Evolutionary conservation across 2,113 vertebrate species (phyloP).

Genomic region (Apteryx owenii): DNA sequence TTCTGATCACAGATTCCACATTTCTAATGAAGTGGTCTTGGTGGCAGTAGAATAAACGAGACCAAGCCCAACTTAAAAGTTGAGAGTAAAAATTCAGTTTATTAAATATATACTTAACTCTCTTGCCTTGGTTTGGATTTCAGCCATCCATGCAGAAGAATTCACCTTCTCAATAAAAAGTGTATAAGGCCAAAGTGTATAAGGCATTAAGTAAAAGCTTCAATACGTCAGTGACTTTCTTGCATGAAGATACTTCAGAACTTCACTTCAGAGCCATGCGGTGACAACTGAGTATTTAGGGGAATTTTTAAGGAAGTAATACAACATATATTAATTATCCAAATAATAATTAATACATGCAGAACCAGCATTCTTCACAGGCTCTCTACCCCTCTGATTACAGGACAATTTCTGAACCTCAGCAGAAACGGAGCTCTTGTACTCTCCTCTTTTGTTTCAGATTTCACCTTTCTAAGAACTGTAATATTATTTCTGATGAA

Average conservation of each 20-base stretch:
- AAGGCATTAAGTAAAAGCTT: neutral
- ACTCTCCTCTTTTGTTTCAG: neutral
- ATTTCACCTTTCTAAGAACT: neutral
- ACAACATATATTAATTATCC: neutral
- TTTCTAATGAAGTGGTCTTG: neutral
- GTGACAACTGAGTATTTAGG: neutral
- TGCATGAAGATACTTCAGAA: neutral
- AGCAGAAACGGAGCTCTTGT: neutral
- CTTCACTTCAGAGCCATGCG: neutral
- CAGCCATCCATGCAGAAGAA: neutral
- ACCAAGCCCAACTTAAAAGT: neutral
- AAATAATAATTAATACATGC: neutral
- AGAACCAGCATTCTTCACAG: neutral
- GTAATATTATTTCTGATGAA: neutral
- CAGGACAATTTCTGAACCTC: neutral
- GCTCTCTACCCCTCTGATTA: neutral
- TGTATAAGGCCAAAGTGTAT: fast-evolving
- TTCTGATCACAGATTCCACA: neutral
- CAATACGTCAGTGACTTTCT: fast-evolving
- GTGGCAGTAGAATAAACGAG: neutral
- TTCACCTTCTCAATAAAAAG: neutral
- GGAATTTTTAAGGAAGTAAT: neutral
- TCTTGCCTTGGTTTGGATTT: neutral
- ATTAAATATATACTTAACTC: neutral
- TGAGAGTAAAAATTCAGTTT: neutral